Percentiles rank a stretch among this genome's conserved stretches.
phyloP scores from a whole-genome alignment of 2,113 vertebrate species.

The Leptodactylus fuscus region DNA sequence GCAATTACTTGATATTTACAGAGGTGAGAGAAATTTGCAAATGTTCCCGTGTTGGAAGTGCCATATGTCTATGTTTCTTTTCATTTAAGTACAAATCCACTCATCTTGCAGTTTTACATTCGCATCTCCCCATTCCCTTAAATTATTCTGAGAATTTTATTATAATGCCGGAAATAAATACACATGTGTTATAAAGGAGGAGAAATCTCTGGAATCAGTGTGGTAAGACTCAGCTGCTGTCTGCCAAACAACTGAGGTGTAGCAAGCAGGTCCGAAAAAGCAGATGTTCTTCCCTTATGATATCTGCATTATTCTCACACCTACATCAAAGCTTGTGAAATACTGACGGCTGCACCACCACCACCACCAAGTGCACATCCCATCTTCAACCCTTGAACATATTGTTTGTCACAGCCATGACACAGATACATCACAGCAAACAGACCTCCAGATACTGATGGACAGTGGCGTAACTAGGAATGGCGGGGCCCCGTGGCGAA shows the following conservation, averaged over 20 bases:
- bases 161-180: neutral
- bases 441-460: too few relatives aligned
- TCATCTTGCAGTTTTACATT: neutral
- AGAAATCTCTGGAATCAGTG: neutral
- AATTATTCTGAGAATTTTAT: neutral
- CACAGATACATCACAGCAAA: too few relatives aligned
- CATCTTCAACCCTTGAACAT: neutral
- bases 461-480: too few relatives aligned
- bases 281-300: constrained; percentile 47
- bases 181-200: neutral
- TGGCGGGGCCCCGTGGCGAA: too few relatives aligned
- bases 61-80: neutral
- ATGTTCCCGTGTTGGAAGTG: neutral
- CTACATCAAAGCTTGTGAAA: constrained; percentile 44
- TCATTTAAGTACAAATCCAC: neutral
- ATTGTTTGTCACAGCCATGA: neutral
- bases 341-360: constrained; percentile 5
- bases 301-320: constrained; percentile 39
- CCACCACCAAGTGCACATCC: neutral
- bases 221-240: neutral
- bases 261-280: constrained; percentile 35
- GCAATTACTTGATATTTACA: neutral
- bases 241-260: constrained; percentile 36
- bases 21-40: constrained; percentile 8
- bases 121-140: neutral